Evolutionary conservation across 2,113 vertebrate species (phyloP), one percentile per base, ranked within the genome.

Genomic region (Solenodon paradoxus): DNA sequence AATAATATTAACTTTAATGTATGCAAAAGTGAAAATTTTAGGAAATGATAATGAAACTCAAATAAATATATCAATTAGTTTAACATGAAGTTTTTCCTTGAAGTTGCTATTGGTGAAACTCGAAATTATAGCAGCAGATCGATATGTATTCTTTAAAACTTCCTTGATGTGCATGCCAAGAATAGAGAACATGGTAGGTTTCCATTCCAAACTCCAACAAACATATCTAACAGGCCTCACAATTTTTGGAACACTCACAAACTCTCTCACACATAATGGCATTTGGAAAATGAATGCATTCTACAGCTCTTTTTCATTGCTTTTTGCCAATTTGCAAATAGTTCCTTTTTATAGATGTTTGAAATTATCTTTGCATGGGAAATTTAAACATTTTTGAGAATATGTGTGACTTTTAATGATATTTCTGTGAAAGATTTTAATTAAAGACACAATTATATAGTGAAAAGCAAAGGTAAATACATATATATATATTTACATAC

Each of bases 271-370:
- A 83, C 35, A 82, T 63, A 90, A 47, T 91, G 61, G 42, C n/a
- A 30, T 42, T 51, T 38, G 55, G 47, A 49, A 72, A 88, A 93
- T 32, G 38, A 88, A 42, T 42, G 30, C 12, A 2, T 68, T 77
- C 51, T 40, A 20, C 19, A 77, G n/a, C n/a, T 81, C 79, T n/a
- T 82, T 88, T 69, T 55, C 77, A 35, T 71, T 53, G 22, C 22
- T 64, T 53, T 66, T 59, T 90, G 88, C 85, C 91, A 96, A 79
- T 64, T 63, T 75, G 32, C 49, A 71, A 90, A 80, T 30, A 69
- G 45, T 64, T 3, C 26, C n/a, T 94, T 88, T 92, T 83, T 59
- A 83, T 15, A 96, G 49, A 45, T 71, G 26, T 45, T 55, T 94
- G 16, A 4, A 95, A 86, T 78, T 71, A 86, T 47, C n/a, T 57